Conservation (phyloP, 1,140 invertebrate genomes). For the Caenorhabditis remanei region DNA sequence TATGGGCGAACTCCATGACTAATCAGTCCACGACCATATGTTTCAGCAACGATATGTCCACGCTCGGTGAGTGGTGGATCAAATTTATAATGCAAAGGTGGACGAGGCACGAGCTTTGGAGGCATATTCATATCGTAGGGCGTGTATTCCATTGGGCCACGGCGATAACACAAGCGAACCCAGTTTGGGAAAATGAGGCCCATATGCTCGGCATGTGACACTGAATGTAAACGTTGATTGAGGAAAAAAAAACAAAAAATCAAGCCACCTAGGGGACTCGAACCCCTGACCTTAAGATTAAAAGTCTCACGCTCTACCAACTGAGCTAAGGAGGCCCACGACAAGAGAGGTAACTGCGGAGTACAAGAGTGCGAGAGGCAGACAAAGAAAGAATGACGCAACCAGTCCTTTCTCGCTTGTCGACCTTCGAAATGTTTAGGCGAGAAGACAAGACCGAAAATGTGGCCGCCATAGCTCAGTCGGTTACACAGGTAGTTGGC, state of each 20-base stretch:
- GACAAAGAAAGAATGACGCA: too few relatives aligned
- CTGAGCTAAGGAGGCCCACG: constrained; percentile 38
- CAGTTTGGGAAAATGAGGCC: constrained; percentile 50
- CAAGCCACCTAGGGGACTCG: constrained; percentile 52
- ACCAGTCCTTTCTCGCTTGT: too few relatives aligned
- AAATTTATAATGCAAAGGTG: constrained; percentile 17
- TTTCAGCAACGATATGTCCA: constrained; percentile 53
- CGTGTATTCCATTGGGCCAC: constrained; percentile 7
- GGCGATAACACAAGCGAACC: constrained; percentile 50
- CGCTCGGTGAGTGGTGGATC: constrained; percentile 58
- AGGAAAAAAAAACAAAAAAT: neutral
- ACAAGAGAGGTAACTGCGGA: too few relatives aligned
- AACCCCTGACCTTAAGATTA: constrained; percentile 42
- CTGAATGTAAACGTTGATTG: neutral
- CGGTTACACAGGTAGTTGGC: too few relatives aligned
- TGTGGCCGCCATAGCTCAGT: constrained; percentile 34
- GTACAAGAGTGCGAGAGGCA: too few relatives aligned
- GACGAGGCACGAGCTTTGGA: neutral
- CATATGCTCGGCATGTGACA: constrained; percentile 47
- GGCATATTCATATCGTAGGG: constrained; percentile 64
- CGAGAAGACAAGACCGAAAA: neutral
- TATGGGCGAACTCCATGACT: constrained; percentile 1
- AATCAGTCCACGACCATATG: constrained; percentile 15
- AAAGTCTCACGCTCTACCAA: constrained; percentile 37
- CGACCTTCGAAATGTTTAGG: too few relatives aligned